Evolutionary conservation across 1,140 invertebrate species (phyloP).

Genomic region (Calosoma granatense): DNA sequence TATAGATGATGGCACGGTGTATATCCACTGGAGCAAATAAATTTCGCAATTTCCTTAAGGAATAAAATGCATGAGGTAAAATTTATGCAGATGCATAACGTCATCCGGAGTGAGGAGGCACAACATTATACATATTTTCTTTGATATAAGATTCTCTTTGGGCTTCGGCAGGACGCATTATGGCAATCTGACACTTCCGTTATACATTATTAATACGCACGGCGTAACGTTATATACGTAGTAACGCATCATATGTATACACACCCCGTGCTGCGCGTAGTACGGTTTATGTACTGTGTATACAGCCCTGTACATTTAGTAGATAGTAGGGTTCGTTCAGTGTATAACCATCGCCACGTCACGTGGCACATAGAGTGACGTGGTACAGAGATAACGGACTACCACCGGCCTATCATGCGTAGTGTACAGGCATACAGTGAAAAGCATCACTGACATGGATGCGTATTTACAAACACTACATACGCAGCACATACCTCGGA

Average conservation of each 20-base stretch:
- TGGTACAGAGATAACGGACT: too few relatives aligned
- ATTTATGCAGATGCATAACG: not conserved
- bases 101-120: not conserved
- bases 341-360: not conserved
- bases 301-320: not conserved
- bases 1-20: not conserved
- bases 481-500: too few relatives aligned
- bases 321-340: not conserved
- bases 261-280: not conserved
- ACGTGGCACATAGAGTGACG: not conserved
- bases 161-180: conserved; percentile 13
- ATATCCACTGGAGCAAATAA: not conserved
- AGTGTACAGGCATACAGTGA: too few relatives aligned
- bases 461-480: too few relatives aligned
- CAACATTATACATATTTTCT: conserved; percentile 12
- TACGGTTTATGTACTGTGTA: not conserved
- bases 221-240: not conserved
- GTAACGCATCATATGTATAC: not conserved
- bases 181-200: conserved; percentile 15
- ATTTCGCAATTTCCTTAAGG: not conserved
- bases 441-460: too few relatives aligned
- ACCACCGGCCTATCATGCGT: too few relatives aligned
- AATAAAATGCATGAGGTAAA: conserved; percentile 2
- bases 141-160: conserved; percentile 19
- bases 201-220: conserved; percentile 15